Base-by-base conservation (phyloP, 1,140 invertebrate species). In the Euglossa dilemma region DNA sequence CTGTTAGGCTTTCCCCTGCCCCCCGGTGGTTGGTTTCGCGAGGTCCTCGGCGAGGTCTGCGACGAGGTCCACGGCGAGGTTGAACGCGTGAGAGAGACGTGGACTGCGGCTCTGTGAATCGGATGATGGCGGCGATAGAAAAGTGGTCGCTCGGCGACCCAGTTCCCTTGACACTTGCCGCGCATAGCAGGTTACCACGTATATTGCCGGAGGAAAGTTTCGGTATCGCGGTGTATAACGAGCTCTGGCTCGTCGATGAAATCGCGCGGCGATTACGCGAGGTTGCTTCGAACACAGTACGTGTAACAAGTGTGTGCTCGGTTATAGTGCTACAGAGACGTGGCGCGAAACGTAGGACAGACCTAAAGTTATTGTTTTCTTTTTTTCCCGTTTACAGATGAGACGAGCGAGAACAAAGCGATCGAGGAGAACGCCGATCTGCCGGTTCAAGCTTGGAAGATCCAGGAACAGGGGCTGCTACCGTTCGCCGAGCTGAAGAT, bases 401-500 rank as follows among this genome's bases (percentile, higher is more conserved):
- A 73, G 84, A 59, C 23, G 52, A 78, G 12, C 36, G 71, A 67
- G 66, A 50, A 25, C 36, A 71, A 57, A 52, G 18, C 52, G 45
- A 69, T 18, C 9, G 75, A 36, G 47, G 92, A 92, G 80, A 85
- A 72, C 36, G 88, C 78, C 6, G 90, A 90, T 89, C 87, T 91
- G 76, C 91, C 93, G 14, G 78, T 92, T 25, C 92, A 92, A 45
- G 90, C 89, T 18, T 91, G 90, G 89, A 91, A 90, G 47, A 80
- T 84, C 43, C 85, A 87, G 20, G 73, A 87, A 16, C 78, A 88
- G 70, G 23, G 61, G 12, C 80, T 82, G 63, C 80, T 82, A 54
- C 90, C 75, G 72, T 92, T 87, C 90, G 89, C 93, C 66, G 87
- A 92, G 80, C 81, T 94, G 36, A 93, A 91, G 70, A 92, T 93